Percentiles rank a stretch among this genome's conserved stretches.
These are phyloP conservation scores for Pongo abelii DNA, from an alignment of 2,113 vertebrate species.

Conservation along the genomic window DNA sequence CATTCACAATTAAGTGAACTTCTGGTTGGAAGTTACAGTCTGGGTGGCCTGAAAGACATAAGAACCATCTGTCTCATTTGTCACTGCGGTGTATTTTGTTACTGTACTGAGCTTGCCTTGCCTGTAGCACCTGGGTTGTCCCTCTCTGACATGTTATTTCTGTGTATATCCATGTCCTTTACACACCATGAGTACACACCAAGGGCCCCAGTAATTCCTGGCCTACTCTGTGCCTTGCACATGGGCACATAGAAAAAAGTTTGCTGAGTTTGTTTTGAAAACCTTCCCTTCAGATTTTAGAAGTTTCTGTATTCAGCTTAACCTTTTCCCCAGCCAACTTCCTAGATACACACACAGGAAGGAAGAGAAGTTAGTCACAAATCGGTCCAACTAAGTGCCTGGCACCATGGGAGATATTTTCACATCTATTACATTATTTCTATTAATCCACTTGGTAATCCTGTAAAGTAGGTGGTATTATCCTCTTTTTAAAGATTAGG, in stretches of 20 bases:
- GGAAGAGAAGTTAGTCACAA: not conserved
- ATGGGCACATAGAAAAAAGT: not conserved
- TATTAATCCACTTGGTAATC: conserved; percentile 52
- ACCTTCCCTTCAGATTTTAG: conserved; percentile 35
- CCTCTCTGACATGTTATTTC: not conserved
- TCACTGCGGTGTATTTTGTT: not conserved
- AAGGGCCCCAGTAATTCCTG: not conserved
- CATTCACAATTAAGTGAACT: not conserved
- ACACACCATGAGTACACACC: not conserved
- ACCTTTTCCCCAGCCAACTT: not conserved
- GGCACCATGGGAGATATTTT: not conserved
- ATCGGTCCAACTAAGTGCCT: not conserved
- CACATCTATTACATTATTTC: not conserved
- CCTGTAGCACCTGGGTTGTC: not conserved
- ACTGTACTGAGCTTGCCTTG: not conserved
- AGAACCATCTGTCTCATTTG: not conserved
- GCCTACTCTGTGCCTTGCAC: not conserved
- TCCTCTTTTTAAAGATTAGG: conserved; percentile 46
- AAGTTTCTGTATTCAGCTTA: not conserved
- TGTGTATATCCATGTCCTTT: not conserved
- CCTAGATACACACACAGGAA: not conserved
- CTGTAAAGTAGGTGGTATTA: conserved; percentile 33
- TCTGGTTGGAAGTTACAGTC: not conserved
- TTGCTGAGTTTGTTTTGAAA: conserved; percentile 47
- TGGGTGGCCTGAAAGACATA: not conserved